phyloP scores from a whole-genome alignment of 2,797 vertebrate genomes.

The Bufotes viridis region DNA sequence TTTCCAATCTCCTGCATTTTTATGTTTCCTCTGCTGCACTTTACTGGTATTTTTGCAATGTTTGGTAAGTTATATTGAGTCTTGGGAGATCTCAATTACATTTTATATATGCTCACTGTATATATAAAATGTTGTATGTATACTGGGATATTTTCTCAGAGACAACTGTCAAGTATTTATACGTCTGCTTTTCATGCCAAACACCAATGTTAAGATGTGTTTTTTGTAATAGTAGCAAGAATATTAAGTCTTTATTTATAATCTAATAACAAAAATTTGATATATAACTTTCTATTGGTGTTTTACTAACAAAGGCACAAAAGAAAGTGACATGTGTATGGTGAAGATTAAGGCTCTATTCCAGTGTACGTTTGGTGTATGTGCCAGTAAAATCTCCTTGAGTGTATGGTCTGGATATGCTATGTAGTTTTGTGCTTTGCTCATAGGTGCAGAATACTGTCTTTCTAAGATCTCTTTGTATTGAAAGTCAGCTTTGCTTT shows the following conservation, averaged over 20 bases:
- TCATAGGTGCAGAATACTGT: no score
- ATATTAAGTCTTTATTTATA: neutral
- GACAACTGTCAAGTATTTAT: conserved; percentile 43
- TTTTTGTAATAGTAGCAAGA: neutral
- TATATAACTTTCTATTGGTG: neutral
- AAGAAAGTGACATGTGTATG: neutral
- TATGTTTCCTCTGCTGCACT: conserved; percentile 43
- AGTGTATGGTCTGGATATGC: neutral
- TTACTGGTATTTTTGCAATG: conserved; percentile 43
- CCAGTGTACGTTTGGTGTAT: neutral
- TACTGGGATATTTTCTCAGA: conserved; percentile 19
- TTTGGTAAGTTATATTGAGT: conserved; percentile 35
- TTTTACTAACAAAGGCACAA: neutral
- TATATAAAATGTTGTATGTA: conserved; percentile 31
- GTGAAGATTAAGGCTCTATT: neutral
- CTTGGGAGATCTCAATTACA: conserved; percentile 36
- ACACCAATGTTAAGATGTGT: conserved; percentile 11
- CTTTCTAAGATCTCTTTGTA: no score
- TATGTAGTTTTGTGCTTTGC: neutral
- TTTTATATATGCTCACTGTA: conserved; percentile 47
- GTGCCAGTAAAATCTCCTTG: neutral
- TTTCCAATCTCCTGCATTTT: conserved; percentile 41
- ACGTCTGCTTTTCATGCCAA: conserved; percentile 5
- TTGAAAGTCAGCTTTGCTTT: no score
- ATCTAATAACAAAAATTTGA: neutral